Base-by-base conservation (phyloP, 2,113 vertebrate genomes). In the Prunella himalayana region DNA sequence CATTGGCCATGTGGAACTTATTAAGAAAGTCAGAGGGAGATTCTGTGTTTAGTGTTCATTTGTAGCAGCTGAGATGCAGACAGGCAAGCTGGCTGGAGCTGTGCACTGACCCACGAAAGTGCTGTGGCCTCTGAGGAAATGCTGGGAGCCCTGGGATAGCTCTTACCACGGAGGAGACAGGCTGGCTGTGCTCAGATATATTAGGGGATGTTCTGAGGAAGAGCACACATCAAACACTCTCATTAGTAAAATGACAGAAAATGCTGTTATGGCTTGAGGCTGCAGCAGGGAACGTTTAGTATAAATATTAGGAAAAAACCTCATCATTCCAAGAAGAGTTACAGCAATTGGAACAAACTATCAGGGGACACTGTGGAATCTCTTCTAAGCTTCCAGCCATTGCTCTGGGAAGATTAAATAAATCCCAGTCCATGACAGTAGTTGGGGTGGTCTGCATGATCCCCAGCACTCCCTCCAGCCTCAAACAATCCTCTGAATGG, bases 241-340 rank as follows among this genome's bases (percentile, higher is more conserved):
- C 88, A 71, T 96, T 94, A 95, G 80, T 35, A 88, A 92, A 93
- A 95, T 49, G 93, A 93, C 94, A 95, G 95, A 96, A 93, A 95
- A 94, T 76, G 76, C 90, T 95, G 90, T 95, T 96, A 90, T 92
- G 95, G 76, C 88, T 95, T 79, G 72, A 92, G 94, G 94, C 93
- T 68, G 88, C 92, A 96, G 86, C 94, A 96, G 92, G 88, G 95
- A 97, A 96, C 80, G 37, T 75, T 96, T 96, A 92, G 90, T 60
- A 88, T 96, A 94, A 96, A 96, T 97, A 96, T 89, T 93, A 94
- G 89, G 78, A 45, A 72, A 91, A 96, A 95, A 91, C 63, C 8
- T 90, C 54, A 11, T 93, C 65, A 93, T 96, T 96, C 94, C 93
- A 96, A 88, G 90, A 91, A 94, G 88, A 96, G 90, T 95, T 95